These are phyloP conservation scores for Promerops cafer DNA, from an alignment of 2,113 vertebrate genomes.

Conservation along the genomic window DNA sequence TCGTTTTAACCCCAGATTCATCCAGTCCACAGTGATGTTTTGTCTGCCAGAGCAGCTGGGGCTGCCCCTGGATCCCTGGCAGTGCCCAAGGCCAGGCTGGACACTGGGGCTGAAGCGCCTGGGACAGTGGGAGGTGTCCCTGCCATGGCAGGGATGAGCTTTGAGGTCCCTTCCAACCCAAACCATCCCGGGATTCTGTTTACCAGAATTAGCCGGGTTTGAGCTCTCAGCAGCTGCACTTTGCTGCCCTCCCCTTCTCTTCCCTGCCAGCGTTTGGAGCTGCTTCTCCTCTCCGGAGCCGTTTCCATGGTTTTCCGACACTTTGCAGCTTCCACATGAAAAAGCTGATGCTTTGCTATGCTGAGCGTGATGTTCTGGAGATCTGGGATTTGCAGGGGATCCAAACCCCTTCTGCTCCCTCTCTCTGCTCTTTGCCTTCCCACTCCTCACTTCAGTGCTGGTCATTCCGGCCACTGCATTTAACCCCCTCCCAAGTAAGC, in stretches of 20 bases:
- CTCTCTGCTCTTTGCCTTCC: neutral
- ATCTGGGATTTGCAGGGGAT: neutral
- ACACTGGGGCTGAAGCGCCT: neutral
- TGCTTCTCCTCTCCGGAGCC: neutral
- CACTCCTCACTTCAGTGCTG: neutral
- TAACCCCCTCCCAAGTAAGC: neutral
- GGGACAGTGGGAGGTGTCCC: neutral
- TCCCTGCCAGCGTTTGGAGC: neutral
- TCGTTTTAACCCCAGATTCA: neutral
- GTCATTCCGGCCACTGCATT: neutral
- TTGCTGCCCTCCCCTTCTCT: neutral
- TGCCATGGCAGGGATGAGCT: neutral
- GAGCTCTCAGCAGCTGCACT: neutral
- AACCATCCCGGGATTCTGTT: neutral
- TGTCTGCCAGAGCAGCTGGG: no score
- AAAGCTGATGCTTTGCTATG: neutral
- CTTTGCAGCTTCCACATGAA: neutral
- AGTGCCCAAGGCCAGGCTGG: neutral
- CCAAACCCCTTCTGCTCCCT: neutral
- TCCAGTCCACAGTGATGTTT: accelerated
- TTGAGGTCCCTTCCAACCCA: neutral
- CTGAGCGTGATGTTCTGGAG: neutral
- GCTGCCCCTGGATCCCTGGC: neutral
- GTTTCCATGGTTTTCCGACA: conserved; percentile 4
- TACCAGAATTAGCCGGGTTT: neutral